These are phyloP conservation scores for Calliopsis andreniformis DNA, from an alignment of 1,140 invertebrate species.

Conservation along the genomic window DNA sequence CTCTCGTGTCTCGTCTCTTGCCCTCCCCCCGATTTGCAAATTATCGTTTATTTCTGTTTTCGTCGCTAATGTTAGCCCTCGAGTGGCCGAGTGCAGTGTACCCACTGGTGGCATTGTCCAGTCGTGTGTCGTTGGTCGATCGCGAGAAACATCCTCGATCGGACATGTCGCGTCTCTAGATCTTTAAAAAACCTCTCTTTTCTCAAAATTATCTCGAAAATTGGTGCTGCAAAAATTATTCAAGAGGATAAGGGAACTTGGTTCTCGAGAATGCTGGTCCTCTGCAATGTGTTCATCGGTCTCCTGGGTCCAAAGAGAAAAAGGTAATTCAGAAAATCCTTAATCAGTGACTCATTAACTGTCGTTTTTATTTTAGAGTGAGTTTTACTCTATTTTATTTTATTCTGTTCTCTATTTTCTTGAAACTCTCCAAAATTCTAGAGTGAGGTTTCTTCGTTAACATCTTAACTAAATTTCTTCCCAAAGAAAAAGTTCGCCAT, in stretches of 20 bases:
- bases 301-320: slow-evolving; percentile 60
- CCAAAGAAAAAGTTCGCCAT: no score
- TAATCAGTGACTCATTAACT: background rate
- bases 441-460: no score
- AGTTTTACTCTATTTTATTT: no score
- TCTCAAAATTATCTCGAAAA: no score
- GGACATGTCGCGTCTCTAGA: background rate
- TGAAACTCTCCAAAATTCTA: no score
- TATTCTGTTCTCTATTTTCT: no score
- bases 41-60: slow-evolving; percentile 76
- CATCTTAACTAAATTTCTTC: no score
- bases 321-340: slow-evolving; percentile 53
- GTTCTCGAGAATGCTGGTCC: slow-evolving; percentile 68
- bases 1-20: slow-evolving; percentile 32
- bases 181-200: no score
- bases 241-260: no score
- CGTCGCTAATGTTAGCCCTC: slow-evolving; percentile 75
- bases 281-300: slow-evolving; percentile 67
- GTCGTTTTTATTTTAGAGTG: background rate
- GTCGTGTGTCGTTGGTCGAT: slow-evolving; percentile 13
- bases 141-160: background rate
- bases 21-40: slow-evolving; percentile 68
- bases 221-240: no score
- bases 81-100: slow-evolving; percentile 61
- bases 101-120: slow-evolving; percentile 38